Conservation (phyloP, 2,797 vertebrate species). For the Hirundo rustica region DNA sequence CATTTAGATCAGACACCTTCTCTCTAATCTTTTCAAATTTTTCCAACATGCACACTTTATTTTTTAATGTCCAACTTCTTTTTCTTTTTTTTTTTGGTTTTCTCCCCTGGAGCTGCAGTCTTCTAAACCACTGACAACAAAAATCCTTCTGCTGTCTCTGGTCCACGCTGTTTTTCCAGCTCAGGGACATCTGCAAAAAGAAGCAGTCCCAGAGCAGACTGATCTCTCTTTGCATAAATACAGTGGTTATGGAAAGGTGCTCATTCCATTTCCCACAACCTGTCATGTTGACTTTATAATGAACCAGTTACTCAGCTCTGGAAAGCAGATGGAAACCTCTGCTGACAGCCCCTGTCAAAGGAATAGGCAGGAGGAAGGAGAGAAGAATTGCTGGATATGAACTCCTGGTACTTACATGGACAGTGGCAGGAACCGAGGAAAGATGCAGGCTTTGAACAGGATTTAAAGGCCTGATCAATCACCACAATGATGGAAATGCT, state of each 20-base stretch:
- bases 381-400: constrained; percentile 52
- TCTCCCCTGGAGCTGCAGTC: neutral
- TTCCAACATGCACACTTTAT: neutral
- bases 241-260: constrained; percentile 65
- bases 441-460: neutral
- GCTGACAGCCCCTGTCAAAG: constrained; percentile 71
- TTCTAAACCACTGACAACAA: constrained; percentile 12
- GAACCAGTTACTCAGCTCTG: constrained; percentile 65
- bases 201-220: constrained; percentile 34
- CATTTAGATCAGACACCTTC: constrained; percentile 35
- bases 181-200: constrained; percentile 12
- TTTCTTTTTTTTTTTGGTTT: neutral
- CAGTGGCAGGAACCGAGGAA: constrained; percentile 19
- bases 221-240: constrained; percentile 54
- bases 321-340: constrained; percentile 63
- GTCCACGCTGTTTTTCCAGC: constrained; percentile 24
- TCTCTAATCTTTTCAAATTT: constrained; percentile 30
- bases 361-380: constrained; percentile 43
- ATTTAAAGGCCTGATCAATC: constrained; percentile 32
- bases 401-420: constrained; percentile 16
- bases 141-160: constrained; percentile 35
- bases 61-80: neutral
- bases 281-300: constrained; percentile 66
- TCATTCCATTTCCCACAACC: constrained; percentile 39
- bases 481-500: constrained; percentile 38